These are phyloP conservation scores for Chelonoidis abingdonii DNA, from an alignment of 2,113 vertebrate genomes.

Conservation along the genomic window DNA sequence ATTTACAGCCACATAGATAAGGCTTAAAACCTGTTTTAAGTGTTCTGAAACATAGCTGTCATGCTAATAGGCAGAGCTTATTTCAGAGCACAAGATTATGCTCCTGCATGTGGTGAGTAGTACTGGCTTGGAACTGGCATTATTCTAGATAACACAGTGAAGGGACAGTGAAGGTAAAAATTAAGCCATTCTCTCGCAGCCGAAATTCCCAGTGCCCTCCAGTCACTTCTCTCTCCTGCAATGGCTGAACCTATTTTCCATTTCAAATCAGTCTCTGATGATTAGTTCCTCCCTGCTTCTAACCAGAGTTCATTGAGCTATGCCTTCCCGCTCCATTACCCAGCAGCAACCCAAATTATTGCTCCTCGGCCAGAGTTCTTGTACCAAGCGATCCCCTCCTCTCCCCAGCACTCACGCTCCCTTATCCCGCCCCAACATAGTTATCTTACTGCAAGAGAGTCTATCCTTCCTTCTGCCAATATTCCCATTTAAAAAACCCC, in stretches of 20 bases:
- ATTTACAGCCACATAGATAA: not conserved
- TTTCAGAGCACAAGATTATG: not conserved
- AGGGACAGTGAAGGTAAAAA: not conserved
- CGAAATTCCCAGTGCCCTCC: not conserved
- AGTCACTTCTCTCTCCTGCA: not conserved
- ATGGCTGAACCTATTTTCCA: not conserved
- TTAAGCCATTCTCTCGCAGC: not conserved
- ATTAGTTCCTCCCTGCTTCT: not conserved
- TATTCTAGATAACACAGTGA: not conserved
- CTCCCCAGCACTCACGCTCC: not conserved
- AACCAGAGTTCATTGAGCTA: not conserved
- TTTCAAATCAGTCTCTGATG: not conserved
- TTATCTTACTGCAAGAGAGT: not conserved
- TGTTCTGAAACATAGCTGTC: not conserved
- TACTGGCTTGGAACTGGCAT: not conserved
- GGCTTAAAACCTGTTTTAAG: not conserved
- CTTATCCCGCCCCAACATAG: not conserved
- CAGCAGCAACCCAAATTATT: constrained; percentile 4
- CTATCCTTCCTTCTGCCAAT: not conserved
- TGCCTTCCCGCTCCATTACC: not conserved
- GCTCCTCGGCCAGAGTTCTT: not conserved
- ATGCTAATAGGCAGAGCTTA: not conserved
- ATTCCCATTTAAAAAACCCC: not conserved
- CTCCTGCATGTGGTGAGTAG: not conserved
- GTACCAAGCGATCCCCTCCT: not conserved